Base-by-base conservation (phyloP, 2,113 vertebrate species). In the Ondatra zibethicus region DNA sequence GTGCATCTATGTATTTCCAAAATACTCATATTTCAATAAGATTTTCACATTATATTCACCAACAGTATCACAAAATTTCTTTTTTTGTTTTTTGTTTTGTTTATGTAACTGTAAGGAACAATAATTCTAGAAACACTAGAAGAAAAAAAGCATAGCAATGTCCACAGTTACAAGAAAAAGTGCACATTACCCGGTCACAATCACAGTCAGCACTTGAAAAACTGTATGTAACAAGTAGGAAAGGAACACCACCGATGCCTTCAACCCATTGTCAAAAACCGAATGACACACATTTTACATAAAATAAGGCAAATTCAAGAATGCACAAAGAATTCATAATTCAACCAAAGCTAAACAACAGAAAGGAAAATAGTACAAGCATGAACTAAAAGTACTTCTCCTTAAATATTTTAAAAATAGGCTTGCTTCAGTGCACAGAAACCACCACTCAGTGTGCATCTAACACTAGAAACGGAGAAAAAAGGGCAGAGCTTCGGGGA, bases 181-280 rank as follows among this genome's bases (percentile, higher is more conserved):
- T 99, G 99, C 99, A 99, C 99, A 99, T 99, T 99, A 99, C 99
- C 98, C 96, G 98, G 98, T 99, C 99, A 99, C 99, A 99, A 99
- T 99, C 99, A 99, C 99, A 99, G 99, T 99, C 99, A 99, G 99
- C 99, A 99, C 99, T 98, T 99, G 98, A 97, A 99, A 99, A 99
- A 99, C 99, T 99, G 98, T 99, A 99, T 98, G 98, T 99, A 99
- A 99, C 99, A 99, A 99, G 98, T 99, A 99, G 98, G 97, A 99
- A 99, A 98, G 98, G 99, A 99, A 99, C 98, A 98, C 98, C 98
- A 99, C 98, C 86, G 98, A 98, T 99, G 98, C 98, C 98, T 99
- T 98, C 98, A 99, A 99, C 98, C 98, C 98, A 98, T 98, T 97
- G 97, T 98, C 98, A 98, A 99, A 99, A 99, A 98, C 63, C 1